Conservation (phyloP, 2,797 vertebrate species). For the Intellagama lesueurii region DNA sequence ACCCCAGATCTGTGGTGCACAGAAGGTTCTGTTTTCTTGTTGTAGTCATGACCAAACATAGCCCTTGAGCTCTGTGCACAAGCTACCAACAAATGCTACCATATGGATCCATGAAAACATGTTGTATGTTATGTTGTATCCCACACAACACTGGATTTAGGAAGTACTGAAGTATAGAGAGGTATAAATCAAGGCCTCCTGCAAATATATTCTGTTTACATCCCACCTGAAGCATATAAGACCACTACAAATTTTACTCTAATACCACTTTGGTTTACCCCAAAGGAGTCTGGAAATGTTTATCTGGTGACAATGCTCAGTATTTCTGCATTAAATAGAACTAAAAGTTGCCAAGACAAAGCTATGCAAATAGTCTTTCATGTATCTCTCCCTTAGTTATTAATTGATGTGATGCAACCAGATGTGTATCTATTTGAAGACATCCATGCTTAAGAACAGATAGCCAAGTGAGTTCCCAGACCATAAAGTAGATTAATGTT, state of each 20-base stretch:
- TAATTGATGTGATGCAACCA: background rate
- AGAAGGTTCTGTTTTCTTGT: background rate
- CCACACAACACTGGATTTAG: background rate
- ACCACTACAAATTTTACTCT: background rate
- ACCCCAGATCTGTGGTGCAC: background rate
- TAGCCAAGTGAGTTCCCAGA: slow-evolving; percentile 11
- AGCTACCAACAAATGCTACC: background rate
- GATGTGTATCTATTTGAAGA: background rate
- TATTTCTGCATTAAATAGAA: background rate
- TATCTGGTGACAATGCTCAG: background rate
- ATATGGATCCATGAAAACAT: background rate
- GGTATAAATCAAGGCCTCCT: background rate
- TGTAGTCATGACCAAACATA: background rate
- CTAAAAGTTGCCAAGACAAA: background rate
- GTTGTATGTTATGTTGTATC: background rate
- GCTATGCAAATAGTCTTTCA: background rate
- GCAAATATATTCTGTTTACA: background rate
- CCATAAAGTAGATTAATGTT: background rate
- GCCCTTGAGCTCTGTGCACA: background rate
- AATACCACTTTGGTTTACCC: background rate
- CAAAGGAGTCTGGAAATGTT: background rate
- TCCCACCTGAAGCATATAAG: background rate
- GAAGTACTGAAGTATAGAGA: background rate
- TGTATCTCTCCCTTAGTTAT: background rate
- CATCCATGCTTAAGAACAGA: background rate